phyloP scores from a whole-genome alignment of 1,140 invertebrate species.

The Pseudoatta argentina region DNA sequence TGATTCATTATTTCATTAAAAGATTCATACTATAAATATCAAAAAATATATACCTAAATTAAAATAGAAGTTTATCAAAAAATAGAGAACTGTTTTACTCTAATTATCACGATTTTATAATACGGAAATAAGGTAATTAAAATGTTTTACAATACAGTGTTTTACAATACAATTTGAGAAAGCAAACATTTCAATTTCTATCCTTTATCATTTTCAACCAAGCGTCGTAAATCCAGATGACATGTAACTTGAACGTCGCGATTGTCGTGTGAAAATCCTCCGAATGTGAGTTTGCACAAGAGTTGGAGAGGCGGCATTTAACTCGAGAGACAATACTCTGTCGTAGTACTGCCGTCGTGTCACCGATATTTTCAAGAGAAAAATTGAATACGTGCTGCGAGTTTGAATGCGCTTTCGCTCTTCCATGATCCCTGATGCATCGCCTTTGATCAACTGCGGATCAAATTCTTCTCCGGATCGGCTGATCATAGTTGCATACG shows the following conservation, averaged over 20 bases:
- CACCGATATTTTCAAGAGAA: conserved; percentile 36
- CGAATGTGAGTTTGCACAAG: conserved; percentile 32
- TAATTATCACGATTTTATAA: neutral
- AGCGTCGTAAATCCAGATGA: conserved; percentile 23
- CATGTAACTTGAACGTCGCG: conserved; percentile 20
- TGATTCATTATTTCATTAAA: no score
- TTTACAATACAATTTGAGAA: conserved; percentile 3
- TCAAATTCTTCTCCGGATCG: conserved; percentile 21
- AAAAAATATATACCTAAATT: neutral
- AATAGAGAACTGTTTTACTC: neutral
- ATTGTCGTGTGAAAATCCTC: conserved; percentile 22
- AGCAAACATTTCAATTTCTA: neutral
- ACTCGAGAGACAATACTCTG: conserved; percentile 32
- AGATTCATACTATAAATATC: neutral
- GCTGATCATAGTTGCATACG: neutral
- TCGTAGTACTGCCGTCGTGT: conserved; percentile 30
- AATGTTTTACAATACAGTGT: neutral
- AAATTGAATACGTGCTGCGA: conserved; percentile 30
- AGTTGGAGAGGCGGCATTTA: conserved; percentile 35
- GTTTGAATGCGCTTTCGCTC: conserved; percentile 25
- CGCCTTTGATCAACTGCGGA: conserved; percentile 27
- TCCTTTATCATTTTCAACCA: conserved; percentile 3
- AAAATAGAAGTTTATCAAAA: neutral
- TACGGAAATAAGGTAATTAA: neutral
- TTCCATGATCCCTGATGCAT: conserved; percentile 2